Conservation (phyloP, 2,888 invertebrate species). For the Parnassius mnemosyne region DNA sequence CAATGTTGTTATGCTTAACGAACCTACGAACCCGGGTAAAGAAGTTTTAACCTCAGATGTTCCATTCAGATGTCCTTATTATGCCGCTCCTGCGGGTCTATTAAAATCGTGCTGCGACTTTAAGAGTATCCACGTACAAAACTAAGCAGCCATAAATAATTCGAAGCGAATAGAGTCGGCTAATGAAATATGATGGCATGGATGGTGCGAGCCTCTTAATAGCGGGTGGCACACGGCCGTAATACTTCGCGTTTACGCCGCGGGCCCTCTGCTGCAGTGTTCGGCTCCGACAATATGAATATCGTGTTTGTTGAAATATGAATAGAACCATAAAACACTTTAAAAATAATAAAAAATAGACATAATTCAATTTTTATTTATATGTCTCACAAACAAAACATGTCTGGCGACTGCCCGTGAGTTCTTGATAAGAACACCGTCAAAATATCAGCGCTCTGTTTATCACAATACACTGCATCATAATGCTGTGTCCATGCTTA, state of each 20-base stretch:
- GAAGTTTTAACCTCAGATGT: constrained; percentile 34
- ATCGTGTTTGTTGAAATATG: constrained; percentile 18
- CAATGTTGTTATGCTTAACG: neutral
- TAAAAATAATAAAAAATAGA: constrained; percentile 17
- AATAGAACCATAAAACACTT: constrained; percentile 23
- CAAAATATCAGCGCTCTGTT: too few species aligned
- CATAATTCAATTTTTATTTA: neutral
- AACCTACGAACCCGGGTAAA: neutral
- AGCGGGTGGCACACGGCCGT: constrained; percentile 47
- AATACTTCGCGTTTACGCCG: constrained; percentile 31
- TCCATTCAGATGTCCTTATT: constrained; percentile 67
- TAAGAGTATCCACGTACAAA: constrained; percentile 63
- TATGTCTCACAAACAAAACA: neutral
- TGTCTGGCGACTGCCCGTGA: too few species aligned
- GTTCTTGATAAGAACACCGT: too few species aligned
- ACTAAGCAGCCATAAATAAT: constrained; percentile 71
- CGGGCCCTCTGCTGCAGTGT: constrained; percentile 8
- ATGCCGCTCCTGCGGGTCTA: constrained; percentile 51
- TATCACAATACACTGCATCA: too few species aligned
- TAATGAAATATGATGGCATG: constrained; percentile 72
- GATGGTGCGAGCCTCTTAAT: constrained; percentile 58
- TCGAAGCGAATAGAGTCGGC: constrained; percentile 59
- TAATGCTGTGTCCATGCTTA: too few species aligned
- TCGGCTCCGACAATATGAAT: constrained; percentile 4
- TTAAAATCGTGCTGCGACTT: constrained; percentile 52